Evolutionary conservation across 2,888 invertebrate genomes (phyloP).

Genomic region (Dyspetes luteomarginatus): DNA sequence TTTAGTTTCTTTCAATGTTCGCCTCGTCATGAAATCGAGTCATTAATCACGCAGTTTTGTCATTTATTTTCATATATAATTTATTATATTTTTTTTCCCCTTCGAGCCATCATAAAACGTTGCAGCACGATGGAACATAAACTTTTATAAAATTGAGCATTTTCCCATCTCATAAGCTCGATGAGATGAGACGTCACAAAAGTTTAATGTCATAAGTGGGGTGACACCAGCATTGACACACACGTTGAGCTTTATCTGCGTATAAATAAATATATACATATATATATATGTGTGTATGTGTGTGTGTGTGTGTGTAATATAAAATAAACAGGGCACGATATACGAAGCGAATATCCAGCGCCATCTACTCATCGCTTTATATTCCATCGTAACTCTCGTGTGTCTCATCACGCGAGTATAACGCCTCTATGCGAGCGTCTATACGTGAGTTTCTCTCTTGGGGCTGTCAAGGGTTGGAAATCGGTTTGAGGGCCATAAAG

Average conservation of each 20-base stretch:
- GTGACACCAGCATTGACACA: background rate
- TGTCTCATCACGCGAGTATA: constrained; percentile 40
- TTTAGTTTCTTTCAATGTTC: too few species aligned
- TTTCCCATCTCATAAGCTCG: too few species aligned
- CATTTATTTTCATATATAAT: background rate
- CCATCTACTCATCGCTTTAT: constrained; percentile 8
- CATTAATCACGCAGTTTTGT: background rate
- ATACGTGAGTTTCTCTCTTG: background rate
- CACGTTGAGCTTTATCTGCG: background rate
- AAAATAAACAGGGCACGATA: constrained; percentile 27
- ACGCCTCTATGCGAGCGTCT: constrained; percentile 22
- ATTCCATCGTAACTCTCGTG: constrained; percentile 35
- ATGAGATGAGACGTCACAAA: constrained; percentile 15
- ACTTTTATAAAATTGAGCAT: too few species aligned
- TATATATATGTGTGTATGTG: background rate
- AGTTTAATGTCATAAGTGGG: constrained; percentile 33
- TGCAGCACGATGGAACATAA: too few species aligned
- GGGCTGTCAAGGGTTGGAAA: background rate
- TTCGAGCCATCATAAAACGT: background rate
- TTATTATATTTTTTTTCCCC: background rate
- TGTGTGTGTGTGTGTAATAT: constrained; percentile 11
- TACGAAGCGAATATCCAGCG: constrained; percentile 36
- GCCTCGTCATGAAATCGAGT: too few species aligned
- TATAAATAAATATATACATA: constrained; percentile 6
- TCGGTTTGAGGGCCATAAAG: constrained; percentile 5